Evolutionary conservation across 2,888 invertebrate genomes (phyloP), one percentile per base, ranked within the genome.

Genomic region (Aspidapion aeneum): DNA sequence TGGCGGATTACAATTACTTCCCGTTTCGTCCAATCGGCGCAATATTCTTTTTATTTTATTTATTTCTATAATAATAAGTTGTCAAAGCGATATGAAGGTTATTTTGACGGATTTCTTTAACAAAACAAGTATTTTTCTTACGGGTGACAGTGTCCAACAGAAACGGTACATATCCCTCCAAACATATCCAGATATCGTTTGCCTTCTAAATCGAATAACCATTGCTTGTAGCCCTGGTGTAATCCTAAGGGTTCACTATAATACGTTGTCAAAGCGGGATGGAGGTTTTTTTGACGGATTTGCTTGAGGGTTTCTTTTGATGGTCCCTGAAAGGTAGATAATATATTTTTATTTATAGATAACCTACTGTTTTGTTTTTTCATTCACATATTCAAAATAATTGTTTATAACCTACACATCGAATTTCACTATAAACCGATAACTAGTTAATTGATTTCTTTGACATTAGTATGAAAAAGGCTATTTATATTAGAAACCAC

Each of bases 121-220:
- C 50, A 50, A 62, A 18, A 18, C 50, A n/a, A n/a, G n/a, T n/a
- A n/a, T n/a, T 18, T 20, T 67, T 86, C 92, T 89, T 84, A 96
- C 95, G 98, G 97, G 82, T 98, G 98, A 77, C 95, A 96, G 79
- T 98, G 98, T 19, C 98, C 98, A 1, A 98, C 96, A 60, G 96
- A 96, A 50, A 98, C 94, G 0, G 98, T 99, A 17, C 96, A 97
- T 71, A 99, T 98, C 5, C 98, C 98, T 2, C 90, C 98, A 77
- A 96, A 95, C 83, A 98, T 87, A 79, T 99, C 98, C 68, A 99
- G 83, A 79, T 97, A 99, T 72, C 94, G 85, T 68, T 85, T 87
- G 1, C 96, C 96, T 60, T 87, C 84, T 68, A 91, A 86, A 79
- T 98, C 97, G 79, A 87, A 98, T 2, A 98, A 79, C 91, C 93